Conservation (phyloP, 2,113 vertebrate species). For the Mustela nigripes region DNA sequence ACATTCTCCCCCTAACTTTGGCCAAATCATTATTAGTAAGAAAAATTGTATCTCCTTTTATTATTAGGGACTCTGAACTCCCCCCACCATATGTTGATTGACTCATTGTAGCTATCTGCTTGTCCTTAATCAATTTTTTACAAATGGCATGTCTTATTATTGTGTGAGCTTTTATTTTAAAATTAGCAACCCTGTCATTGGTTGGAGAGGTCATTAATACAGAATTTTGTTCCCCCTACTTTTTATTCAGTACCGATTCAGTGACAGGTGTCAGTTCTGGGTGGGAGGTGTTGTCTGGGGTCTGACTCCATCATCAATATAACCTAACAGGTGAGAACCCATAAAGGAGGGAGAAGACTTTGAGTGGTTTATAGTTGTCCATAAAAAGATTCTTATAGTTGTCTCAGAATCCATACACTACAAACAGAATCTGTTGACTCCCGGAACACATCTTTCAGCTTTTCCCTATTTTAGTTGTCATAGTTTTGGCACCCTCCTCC, state of each 20-base stretch:
- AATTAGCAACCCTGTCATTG: background rate
- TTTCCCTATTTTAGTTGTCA: background rate
- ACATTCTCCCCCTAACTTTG: background rate
- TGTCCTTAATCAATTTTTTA: background rate
- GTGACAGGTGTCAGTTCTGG: background rate
- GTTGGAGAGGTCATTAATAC: background rate
- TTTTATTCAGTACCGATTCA: background rate
- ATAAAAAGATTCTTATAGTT: background rate
- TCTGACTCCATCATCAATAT: background rate
- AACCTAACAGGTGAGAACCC: background rate
- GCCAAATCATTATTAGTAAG: background rate
- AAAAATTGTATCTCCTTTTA: background rate
- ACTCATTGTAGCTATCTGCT: background rate
- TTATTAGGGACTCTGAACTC: background rate
- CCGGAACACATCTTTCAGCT: background rate
- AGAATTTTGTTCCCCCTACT: background rate
- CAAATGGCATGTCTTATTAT: background rate
- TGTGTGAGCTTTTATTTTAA: background rate
- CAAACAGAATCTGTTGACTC: background rate
- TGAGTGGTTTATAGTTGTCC: background rate
- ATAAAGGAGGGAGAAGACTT: background rate
- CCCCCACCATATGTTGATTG: background rate
- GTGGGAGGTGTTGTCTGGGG: background rate
- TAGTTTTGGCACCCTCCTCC: background rate
- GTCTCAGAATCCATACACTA: background rate